Conservation (phyloP, 2,113 vertebrate species). For the Gallinago media region DNA sequence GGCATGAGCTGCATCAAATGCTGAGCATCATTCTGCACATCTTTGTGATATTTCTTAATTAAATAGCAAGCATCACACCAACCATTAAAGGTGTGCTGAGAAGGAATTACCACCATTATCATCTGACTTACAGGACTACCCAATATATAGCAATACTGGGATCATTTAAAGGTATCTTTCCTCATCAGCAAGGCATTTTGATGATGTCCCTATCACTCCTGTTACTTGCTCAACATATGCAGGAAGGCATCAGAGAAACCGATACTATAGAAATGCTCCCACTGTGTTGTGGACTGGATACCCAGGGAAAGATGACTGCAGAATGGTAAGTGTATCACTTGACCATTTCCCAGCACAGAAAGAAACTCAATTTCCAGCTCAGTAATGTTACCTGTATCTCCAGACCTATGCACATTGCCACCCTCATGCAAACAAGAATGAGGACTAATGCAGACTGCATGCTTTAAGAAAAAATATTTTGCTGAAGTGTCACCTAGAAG, state of each 20-base stretch:
- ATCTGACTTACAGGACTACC: not conserved
- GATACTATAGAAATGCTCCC: not conserved
- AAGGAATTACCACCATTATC: not conserved
- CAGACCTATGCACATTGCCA: not conserved
- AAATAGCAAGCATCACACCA: not conserved
- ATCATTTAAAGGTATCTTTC: not conserved
- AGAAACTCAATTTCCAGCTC: not conserved
- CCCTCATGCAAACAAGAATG: not conserved
- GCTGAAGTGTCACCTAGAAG: not conserved
- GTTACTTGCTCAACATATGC: not conserved
- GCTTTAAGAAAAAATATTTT: not conserved
- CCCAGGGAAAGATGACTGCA: not conserved
- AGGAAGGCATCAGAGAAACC: not conserved
- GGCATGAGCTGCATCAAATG: not conserved
- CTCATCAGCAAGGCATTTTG: not conserved
- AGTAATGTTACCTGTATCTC: not conserved
- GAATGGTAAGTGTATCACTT: not conserved
- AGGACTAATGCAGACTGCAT: not conserved
- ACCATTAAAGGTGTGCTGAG: not conserved
- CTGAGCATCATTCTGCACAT: not conserved
- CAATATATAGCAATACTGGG: not conserved
- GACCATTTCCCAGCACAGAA: not conserved
- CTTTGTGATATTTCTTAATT: not conserved
- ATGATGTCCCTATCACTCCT: too few species aligned
- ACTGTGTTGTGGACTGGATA: not conserved